A percentile compares a stretch with the other conserved stretches of the same genome.
These are phyloP conservation scores for Lasioglossum morio DNA, from an alignment of 2,888 invertebrate genomes.

Conservation along the genomic window DNA sequence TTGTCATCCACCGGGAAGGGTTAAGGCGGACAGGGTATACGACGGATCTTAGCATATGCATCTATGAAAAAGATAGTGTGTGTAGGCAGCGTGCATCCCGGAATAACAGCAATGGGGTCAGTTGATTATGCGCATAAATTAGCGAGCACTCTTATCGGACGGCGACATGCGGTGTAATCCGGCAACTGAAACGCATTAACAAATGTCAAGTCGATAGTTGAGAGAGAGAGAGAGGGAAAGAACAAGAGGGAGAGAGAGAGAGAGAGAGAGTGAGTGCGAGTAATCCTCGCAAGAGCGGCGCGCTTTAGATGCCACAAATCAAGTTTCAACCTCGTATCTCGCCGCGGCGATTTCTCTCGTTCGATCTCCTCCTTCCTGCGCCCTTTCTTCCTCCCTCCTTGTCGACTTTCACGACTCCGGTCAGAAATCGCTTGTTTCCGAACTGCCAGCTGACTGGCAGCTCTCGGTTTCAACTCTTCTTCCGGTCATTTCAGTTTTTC, in stretches of 20 bases:
- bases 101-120: conserved; percentile 30
- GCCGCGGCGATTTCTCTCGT: conserved; percentile 42
- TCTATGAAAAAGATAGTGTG: conserved; percentile 29
- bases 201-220: conserved; percentile 72
- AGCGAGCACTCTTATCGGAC: conserved; percentile 73
- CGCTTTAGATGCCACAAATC: conserved; percentile 73
- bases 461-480: not conserved
- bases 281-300: conserved; percentile 70
- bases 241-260: conserved; percentile 17
- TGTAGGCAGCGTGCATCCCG: conserved; percentile 36
- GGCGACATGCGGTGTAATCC: conserved; percentile 77
- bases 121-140: conserved; percentile 77
- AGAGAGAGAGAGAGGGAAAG: conserved; percentile 32
- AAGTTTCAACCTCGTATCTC: conserved; percentile 67
- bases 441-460: not conserved
- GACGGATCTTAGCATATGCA: conserved; percentile 13
- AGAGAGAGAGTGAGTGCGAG: conserved; percentile 33
- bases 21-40: conserved; percentile 17
- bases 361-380: conserved; percentile 29
- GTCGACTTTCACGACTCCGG: conserved; percentile 9
- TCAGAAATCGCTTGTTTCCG: conserved; percentile 40
- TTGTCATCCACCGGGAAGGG: not conserved
- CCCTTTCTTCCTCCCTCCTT: not conserved
- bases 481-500: no score
- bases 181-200: conserved; percentile 81